Percentiles rank a stretch among this genome's conserved stretches.
phyloP scores from a whole-genome alignment of 2,888 invertebrate genomes.

The Thera obeliscata region DNA sequence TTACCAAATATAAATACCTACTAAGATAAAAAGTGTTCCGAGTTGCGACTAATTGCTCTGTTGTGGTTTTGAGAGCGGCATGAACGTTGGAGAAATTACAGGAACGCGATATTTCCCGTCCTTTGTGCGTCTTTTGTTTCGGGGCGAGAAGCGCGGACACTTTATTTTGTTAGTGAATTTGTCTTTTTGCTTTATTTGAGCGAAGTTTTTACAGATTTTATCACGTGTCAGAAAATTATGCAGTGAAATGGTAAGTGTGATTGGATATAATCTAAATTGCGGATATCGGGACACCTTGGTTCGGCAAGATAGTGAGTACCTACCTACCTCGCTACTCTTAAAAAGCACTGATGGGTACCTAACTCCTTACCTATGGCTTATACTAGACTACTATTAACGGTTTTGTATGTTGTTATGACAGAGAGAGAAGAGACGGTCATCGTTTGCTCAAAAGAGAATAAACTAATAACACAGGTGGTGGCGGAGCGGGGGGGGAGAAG shows the following conservation, averaged over 20 bases:
- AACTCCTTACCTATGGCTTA: no score
- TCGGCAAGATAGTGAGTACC: no score
- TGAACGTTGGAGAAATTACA: slow-evolving; percentile 20
- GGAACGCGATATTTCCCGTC: slow-evolving; percentile 17
- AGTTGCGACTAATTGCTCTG: slow-evolving; percentile 29
- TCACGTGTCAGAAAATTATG: no score
- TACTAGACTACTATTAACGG: no score
- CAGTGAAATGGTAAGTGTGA: no score
- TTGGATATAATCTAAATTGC: no score
- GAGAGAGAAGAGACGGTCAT: background rate
- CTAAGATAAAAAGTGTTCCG: slow-evolving; percentile 12
- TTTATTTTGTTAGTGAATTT: slow-evolving; percentile 10
- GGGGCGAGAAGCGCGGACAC: slow-evolving; percentile 15
- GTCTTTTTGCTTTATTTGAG: slow-evolving; percentile 6
- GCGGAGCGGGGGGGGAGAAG: background rate
- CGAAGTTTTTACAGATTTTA: background rate
- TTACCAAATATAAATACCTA: no score
- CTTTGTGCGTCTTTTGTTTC: slow-evolving; percentile 17
- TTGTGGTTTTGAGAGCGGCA: slow-evolving; percentile 17
- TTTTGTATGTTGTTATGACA: background rate
- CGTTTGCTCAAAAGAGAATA: no score
- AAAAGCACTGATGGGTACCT: no score
- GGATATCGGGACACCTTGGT: no score
- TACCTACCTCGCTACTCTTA: no score
- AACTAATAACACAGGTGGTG: background rate